Evolutionary conservation across 2,113 vertebrate species (phyloP).

Genomic region (Pluvianellus socialis): DNA sequence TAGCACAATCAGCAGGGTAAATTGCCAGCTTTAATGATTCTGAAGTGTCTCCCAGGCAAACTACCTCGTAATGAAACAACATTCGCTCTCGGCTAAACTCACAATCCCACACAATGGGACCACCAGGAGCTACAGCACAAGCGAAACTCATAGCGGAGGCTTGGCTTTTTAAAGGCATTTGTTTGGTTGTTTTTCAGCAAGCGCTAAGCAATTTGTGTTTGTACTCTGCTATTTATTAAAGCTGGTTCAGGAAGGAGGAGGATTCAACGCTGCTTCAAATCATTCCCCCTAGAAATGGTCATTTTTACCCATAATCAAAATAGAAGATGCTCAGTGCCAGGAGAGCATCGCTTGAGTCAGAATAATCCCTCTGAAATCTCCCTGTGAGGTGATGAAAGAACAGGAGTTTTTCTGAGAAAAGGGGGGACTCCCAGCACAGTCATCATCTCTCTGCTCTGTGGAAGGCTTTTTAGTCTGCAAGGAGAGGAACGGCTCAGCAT

Average conservation of each 20-base stretch:
- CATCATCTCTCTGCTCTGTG: neutral
- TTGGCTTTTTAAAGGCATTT: conserved; percentile 13
- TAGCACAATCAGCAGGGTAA: neutral
- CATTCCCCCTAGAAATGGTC: conserved; percentile 30
- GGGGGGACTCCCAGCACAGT: neutral
- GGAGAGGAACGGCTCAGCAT: neutral
- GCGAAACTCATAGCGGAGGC: neutral
- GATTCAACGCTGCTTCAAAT: conserved; percentile 16
- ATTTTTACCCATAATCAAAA: conserved; percentile 34
- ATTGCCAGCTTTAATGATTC: neutral
- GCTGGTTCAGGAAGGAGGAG: neutral
- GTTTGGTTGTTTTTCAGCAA: conserved; percentile 44
- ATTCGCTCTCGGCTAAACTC: neutral
- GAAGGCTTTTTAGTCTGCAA: neutral
- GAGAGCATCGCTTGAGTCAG: neutral
- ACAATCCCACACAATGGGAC: neutral
- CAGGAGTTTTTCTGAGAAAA: neutral
- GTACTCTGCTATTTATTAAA: conserved; percentile 28
- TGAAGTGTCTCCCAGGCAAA: conserved; percentile 38
- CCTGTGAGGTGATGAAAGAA: neutral
- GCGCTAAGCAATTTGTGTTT: conserved; percentile 36
- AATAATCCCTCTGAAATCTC: neutral
- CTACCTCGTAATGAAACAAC: neutral
- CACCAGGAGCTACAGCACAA: conserved; percentile 1
- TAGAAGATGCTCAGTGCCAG: neutral